Base-by-base conservation (phyloP, 1,140 invertebrate genomes). In the Conus ventricosus region DNA sequence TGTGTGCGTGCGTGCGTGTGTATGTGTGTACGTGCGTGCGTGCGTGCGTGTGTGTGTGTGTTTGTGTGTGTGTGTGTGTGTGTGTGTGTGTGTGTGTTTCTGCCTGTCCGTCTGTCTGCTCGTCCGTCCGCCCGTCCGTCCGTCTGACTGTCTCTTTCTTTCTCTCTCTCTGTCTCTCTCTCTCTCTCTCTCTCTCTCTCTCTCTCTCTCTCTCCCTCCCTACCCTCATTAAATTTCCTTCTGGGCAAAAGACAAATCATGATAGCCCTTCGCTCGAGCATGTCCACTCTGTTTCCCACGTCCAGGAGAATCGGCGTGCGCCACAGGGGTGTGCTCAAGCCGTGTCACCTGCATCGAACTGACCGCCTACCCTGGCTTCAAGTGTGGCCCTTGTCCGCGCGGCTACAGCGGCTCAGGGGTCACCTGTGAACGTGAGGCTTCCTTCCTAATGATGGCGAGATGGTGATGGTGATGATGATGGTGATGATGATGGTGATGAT, bases 391-490 rank as follows among this genome's bases (percentile, higher is more conserved):
- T 17, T 91, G 90, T 60, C 90, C 90, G 7, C 17, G 60, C 5
- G 90, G 90, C n/a, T 91, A 91, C 86, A 87, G 54, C 25, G 90
- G 90, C 4, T 87, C 90, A 51, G 90, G 90, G 1, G 82, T 83
- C 13, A 81, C 78, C 0, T 91, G 90, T 71, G 83, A 76, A 88
- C 86, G 90, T 91, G 81, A 90, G 89, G 75, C 27, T 25, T 4
- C 80, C 39, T 55, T 60, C 2, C 3, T 54, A 54, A 63, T 63
- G 60, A 63, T 63, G 60, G 17, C 17, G 17, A 63, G 10, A 63
- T 63, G 60, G 17, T 4, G 60, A 63, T 63, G 17, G 4, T 63
- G 60, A 63, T 63, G 60, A 63, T 63, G 60, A 63, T 20, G 17
- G 4, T 63, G 60, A 63, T 63, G 60, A 20, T 63, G 60, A 63